Conservation (phyloP, 2,113 vertebrate species). For the Urocynchramus pylzowi region DNA sequence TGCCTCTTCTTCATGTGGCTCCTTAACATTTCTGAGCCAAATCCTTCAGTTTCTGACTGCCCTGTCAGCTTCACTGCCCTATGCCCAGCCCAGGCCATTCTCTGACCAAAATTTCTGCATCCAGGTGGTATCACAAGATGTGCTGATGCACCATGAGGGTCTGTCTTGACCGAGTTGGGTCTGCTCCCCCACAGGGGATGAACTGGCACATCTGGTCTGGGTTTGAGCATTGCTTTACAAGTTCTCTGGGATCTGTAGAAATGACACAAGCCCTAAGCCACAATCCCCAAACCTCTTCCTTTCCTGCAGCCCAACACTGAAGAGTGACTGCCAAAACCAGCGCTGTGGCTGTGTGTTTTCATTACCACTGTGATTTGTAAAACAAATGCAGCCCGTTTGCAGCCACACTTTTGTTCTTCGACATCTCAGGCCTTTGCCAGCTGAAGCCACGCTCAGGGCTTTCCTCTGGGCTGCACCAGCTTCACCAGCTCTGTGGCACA, state of each 20-base stretch:
- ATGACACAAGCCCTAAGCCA: neutral
- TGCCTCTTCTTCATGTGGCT: neutral
- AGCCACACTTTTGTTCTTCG: fast-evolving
- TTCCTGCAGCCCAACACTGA: neutral
- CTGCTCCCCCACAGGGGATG: neutral
- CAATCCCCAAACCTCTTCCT: neutral
- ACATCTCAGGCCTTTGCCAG: neutral
- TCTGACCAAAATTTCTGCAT: neutral
- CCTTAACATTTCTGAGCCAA: neutral
- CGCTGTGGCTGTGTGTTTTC: neutral
- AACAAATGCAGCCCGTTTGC: neutral
- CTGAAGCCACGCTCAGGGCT: fast-evolving
- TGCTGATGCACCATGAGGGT: neutral
- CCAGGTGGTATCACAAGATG: neutral
- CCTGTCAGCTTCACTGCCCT: neutral
- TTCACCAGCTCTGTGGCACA: neutral
- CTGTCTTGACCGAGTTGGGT: neutral
- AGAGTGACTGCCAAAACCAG: neutral
- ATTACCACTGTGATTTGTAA: neutral
- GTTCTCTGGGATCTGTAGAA: neutral
- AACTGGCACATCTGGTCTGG: neutral
- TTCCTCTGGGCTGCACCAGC: neutral
- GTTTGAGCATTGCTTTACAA: neutral
- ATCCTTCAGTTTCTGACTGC: neutral
- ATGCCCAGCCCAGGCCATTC: neutral